These are phyloP conservation scores for Drosophila atroscutellata DNA, from an alignment of 2,888 invertebrate species.

Conservation along the genomic window DNA sequence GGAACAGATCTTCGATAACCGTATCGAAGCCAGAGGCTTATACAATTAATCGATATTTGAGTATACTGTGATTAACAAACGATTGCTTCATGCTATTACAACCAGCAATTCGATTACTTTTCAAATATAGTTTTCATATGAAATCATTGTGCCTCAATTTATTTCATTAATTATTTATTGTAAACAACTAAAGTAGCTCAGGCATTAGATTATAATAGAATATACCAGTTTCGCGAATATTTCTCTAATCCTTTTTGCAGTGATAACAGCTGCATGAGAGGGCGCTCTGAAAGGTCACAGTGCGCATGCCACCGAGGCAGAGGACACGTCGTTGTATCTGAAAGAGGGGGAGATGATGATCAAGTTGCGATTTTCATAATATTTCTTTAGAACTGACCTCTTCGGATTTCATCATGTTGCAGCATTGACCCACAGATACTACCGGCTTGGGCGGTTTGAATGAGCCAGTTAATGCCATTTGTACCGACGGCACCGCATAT, in stretches of 20 bases:
- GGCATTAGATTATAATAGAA: constrained; percentile 30
- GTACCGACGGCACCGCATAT: constrained; percentile 92
- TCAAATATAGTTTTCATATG: background rate
- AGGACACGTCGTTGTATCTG: constrained; percentile 91
- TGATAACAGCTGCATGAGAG: constrained; percentile 93
- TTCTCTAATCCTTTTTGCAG: constrained; percentile 89
- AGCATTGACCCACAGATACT: constrained; percentile 94
- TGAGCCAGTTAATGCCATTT: constrained; percentile 59
- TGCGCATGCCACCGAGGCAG: constrained; percentile 91
- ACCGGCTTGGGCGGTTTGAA: constrained; percentile 87
- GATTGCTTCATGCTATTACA: background rate
- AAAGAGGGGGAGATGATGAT: constrained; percentile 7
- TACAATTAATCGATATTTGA: background rate
- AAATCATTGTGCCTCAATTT: background rate
- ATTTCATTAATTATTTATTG: constrained; percentile 14
- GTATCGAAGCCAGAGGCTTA: background rate
- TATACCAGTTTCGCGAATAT: background rate
- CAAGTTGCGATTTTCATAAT: background rate
- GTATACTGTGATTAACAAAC: background rate
- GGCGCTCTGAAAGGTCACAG: constrained; percentile 93
- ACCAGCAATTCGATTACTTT: background rate
- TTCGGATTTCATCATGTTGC: constrained; percentile 95
- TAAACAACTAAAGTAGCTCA: constrained; percentile 53
- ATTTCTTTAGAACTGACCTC: constrained; percentile 86
- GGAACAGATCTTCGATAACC: background rate